Percentiles rank a stretch among this genome's conserved stretches.
Evolutionary conservation across 1,140 invertebrate species (phyloP).

Genomic region (Melitaea cinxia): DNA sequence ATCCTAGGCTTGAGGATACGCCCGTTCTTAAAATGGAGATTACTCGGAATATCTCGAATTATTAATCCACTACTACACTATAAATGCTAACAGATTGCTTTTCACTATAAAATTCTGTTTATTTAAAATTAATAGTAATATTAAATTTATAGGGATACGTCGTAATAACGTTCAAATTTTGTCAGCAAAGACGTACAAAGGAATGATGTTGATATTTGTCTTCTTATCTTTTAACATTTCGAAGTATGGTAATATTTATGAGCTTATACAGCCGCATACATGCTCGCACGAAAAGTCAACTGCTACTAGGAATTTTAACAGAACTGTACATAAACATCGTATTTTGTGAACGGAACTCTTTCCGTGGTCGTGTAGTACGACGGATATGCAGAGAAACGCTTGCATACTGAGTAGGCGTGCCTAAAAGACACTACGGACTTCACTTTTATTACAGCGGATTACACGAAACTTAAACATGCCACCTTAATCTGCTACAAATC

Average conservation of each 20-base stretch:
- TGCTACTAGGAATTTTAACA: conserved; percentile 73
- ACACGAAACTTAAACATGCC: conserved; percentile 76
- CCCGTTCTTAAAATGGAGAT: conserved; percentile 81
- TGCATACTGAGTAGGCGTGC: conserved; percentile 78
- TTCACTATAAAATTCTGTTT: not conserved
- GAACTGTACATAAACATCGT: conserved; percentile 74
- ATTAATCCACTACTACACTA: conserved; percentile 64
- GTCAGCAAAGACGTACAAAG: not conserved
- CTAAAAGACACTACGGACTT: conserved; percentile 79
- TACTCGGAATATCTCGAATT: conserved; percentile 76
- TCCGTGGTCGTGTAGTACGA: conserved; percentile 74
- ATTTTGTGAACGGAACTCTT: conserved; percentile 79
- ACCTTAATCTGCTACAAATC: conserved; percentile 64
- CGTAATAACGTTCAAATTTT: not conserved
- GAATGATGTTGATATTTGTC: not conserved
- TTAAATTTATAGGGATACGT: not conserved
- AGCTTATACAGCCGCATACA: conserved; percentile 57
- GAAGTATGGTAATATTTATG: conserved; percentile 62
- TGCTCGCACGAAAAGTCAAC: conserved; percentile 70
- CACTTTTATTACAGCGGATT: conserved; percentile 71
- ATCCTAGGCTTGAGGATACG: conserved; percentile 77
- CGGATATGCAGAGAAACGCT: conserved; percentile 77
- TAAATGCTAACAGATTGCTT: conserved; percentile 17
- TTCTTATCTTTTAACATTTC: conserved; percentile 22
- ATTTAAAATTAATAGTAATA: not conserved